Evolutionary conservation across 2,888 invertebrate genomes (phyloP).

Genomic region (Vannuccia rotundouncinata): DNA sequence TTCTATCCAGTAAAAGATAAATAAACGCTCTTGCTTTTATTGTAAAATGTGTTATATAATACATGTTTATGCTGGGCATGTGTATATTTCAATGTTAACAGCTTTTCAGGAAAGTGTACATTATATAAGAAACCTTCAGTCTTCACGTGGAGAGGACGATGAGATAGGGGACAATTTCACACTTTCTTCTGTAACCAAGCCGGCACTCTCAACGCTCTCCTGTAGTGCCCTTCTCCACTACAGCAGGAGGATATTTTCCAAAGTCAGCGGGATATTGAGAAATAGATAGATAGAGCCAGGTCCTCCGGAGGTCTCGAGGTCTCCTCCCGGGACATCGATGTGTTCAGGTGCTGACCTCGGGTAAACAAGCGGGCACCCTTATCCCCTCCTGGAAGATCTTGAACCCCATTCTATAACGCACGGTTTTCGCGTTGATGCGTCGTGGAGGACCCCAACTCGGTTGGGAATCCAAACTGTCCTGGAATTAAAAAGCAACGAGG

Average conservation of each 20-base stretch:
- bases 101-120: too few species aligned
- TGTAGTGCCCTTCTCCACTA: background rate
- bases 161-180: background rate
- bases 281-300: too few species aligned
- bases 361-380: background rate
- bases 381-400: too few species aligned
- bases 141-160: background rate
- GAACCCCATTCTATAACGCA: background rate
- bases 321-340: background rate
- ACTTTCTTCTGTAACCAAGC: background rate
- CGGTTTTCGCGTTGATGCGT: background rate
- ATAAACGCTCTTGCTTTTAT: too few species aligned
- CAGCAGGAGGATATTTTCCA: background rate
- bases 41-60: too few species aligned
- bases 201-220: background rate
- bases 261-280: background rate
- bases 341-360: background rate
- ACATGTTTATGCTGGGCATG: too few species aligned
- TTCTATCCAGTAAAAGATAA: too few species aligned
- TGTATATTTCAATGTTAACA: too few species aligned
- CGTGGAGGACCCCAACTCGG: background rate
- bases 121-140: too few species aligned
- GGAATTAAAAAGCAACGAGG: background rate
- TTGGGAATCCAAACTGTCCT: background rate
- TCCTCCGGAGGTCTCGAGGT: background rate